phyloP scores from a whole-genome alignment of 1,140 invertebrate species.

The Lepidurus apus region DNA sequence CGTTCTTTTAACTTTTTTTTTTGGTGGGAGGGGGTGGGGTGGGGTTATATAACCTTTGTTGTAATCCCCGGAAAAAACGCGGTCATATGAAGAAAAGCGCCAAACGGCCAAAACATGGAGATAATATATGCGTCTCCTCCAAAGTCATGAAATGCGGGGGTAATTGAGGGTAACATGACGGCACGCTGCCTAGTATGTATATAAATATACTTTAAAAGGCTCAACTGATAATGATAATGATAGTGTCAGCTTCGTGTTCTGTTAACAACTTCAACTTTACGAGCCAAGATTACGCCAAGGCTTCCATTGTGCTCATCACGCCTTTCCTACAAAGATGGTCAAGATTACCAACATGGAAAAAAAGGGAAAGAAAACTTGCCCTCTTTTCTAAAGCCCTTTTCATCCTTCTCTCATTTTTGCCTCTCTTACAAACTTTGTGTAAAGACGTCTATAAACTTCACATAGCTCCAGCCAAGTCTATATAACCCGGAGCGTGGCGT shows the following conservation, averaged over 20 bases:
- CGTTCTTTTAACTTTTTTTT: too few relatives aligned
- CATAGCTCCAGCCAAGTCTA: background rate
- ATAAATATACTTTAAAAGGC: slow-evolving; percentile 12
- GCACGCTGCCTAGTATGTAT: slow-evolving; percentile 9
- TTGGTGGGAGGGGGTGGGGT: too few relatives aligned
- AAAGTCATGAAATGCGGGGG: background rate
- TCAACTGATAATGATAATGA: slow-evolving; percentile 22
- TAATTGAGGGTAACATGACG: slow-evolving; percentile 21
- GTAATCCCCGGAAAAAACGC: too few relatives aligned
- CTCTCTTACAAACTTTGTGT: background rate
- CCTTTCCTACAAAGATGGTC: slow-evolving; percentile 13
- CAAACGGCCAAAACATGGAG: too few relatives aligned
- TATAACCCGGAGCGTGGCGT: background rate
- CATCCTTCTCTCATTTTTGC: background rate
- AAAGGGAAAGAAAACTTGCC: background rate
- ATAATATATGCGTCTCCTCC: too few relatives aligned
- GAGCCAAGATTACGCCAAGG: slow-evolving; percentile 20
- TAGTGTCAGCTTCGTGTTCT: slow-evolving; percentile 21
- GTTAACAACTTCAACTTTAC: slow-evolving; percentile 22
- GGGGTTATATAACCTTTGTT: too few relatives aligned
- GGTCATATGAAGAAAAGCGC: too few relatives aligned
- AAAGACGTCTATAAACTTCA: background rate
- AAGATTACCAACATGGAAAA: background rate
- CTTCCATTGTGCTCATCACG: slow-evolving; percentile 21
- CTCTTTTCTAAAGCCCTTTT: background rate